Conservation (phyloP, 2,888 invertebrate species). For the Vanessa cardui region DNA sequence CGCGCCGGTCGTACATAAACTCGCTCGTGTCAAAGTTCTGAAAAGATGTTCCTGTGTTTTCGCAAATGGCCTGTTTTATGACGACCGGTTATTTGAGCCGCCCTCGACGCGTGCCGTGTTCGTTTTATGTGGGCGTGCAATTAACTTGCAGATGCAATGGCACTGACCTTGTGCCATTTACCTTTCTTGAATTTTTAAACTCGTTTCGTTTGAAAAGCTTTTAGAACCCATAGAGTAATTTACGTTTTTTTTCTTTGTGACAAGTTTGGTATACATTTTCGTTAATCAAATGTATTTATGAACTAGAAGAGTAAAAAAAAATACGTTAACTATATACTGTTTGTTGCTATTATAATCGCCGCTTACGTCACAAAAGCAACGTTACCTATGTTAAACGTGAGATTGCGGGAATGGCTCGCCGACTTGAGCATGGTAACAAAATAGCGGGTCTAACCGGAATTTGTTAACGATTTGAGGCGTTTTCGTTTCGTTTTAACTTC, state of each 20-base stretch:
- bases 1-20: conserved; percentile 1
- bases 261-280: neutral
- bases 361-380: conserved; percentile 1
- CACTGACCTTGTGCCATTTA: conserved; percentile 51
- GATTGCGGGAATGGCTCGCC: conserved; percentile 51
- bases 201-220: neutral
- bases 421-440: conserved; percentile 62
- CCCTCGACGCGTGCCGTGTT: conserved; percentile 50
- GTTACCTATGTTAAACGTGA: conserved; percentile 40
- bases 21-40: conserved; percentile 42
- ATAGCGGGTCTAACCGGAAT: conserved; percentile 71
- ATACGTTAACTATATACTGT: neutral
- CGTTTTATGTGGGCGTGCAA: conserved; percentile 45
- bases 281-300: too few relatives aligned
- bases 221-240: neutral
- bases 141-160: conserved; percentile 52
- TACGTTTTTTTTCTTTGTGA: neutral
- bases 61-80: conserved; percentile 49
- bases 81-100: conserved; percentile 48
- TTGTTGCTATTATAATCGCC: neutral
- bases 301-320: too few relatives aligned
- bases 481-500: conserved; percentile 23
- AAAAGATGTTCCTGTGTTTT: conserved; percentile 43
- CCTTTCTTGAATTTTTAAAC: conserved; percentile 30
- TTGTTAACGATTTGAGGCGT: conserved; percentile 55